These are phyloP conservation scores for Notothenia rossii DNA, from an alignment of 2,113 vertebrate species.

Conservation along the genomic window DNA sequence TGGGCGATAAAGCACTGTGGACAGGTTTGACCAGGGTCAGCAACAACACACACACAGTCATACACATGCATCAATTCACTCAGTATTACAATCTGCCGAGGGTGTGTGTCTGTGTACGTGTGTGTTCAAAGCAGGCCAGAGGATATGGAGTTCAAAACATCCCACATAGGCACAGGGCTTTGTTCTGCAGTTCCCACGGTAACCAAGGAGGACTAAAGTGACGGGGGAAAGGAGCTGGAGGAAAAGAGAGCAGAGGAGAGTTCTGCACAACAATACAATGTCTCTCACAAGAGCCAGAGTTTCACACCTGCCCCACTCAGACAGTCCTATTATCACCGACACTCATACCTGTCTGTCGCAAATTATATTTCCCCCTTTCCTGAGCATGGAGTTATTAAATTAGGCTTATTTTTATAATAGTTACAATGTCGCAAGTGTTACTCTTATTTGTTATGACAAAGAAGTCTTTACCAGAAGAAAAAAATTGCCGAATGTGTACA, in stretches of 20 bases:
- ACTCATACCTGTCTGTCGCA: too few relatives aligned
- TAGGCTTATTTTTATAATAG: too few relatives aligned
- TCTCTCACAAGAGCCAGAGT: background rate
- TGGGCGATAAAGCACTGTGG: constrained; percentile 15
- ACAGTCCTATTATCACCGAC: background rate
- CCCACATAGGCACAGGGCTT: constrained; percentile 53
- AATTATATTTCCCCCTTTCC: too few relatives aligned
- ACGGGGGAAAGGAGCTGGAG: background rate
- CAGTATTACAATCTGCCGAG: background rate
- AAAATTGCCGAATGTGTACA: too few relatives aligned
- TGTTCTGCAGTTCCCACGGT: constrained; percentile 71
- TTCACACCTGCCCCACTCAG: background rate
- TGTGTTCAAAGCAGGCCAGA: constrained; percentile 46
- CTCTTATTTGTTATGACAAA: too few relatives aligned
- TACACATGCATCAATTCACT: background rate
- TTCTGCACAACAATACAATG: constrained; percentile 35
- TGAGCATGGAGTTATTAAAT: too few relatives aligned
- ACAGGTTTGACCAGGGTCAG: background rate
- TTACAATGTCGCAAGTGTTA: too few relatives aligned
- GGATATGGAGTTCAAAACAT: constrained; percentile 70
- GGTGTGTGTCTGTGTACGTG: background rate
- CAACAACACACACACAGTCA: constrained; percentile 13
- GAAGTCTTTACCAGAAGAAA: too few relatives aligned
- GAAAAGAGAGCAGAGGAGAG: background rate
- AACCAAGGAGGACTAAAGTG: constrained; percentile 59